Base-by-base conservation (phyloP, 2,888 invertebrate species). In the Pollenia amentaria region DNA sequence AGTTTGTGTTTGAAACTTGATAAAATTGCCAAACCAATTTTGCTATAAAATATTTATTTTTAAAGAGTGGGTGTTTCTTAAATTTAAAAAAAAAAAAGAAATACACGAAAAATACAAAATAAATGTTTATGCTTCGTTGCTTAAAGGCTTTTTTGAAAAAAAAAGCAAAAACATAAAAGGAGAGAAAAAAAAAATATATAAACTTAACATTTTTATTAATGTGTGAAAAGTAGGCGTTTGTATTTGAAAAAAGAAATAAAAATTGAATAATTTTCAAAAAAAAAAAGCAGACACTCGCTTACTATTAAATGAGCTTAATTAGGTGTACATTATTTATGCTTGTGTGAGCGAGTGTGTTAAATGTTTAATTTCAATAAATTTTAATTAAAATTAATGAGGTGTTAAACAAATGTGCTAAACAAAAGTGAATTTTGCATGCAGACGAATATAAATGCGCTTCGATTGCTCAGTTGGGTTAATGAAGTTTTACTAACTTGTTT, bases 211-310 rank as follows among this genome's bases (percentile, higher is more conserved):
- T 84, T 87, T 87, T 84, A 84, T 84, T 87, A 87, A 87, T 77
- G 87, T 87, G 87, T 69, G 87, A 84, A 87, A 87, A 84, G 87
- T 81, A 77, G 87, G 87, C 87, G 87, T 83, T 70, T 62, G 48
- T 65, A 67, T 75, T 67, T 48, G 69, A 70, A 29, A 44, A 21
- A 38, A 18, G 18, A 64, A 8, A 64, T 44, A 60, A 53, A 53
- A 55, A 40, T 40, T 46, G 38, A 16, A 18, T 38, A n/a, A 78
- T 48, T 73, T 60, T 60, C 14, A 62, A 38, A 18, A 72, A 62
- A 70, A 11, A 48, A 3, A 38, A 1, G 9, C 42, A 44, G 12
- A 42, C 70, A 76, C 21, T 72, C 21, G n/a, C 21, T 77, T 8
- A 18, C 46, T 40, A 21, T 69, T 14, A 69, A 84, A 57, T 77